Base-by-base conservation (phyloP, 1,140 invertebrate genomes). In the Harlomillsia oculata region DNA sequence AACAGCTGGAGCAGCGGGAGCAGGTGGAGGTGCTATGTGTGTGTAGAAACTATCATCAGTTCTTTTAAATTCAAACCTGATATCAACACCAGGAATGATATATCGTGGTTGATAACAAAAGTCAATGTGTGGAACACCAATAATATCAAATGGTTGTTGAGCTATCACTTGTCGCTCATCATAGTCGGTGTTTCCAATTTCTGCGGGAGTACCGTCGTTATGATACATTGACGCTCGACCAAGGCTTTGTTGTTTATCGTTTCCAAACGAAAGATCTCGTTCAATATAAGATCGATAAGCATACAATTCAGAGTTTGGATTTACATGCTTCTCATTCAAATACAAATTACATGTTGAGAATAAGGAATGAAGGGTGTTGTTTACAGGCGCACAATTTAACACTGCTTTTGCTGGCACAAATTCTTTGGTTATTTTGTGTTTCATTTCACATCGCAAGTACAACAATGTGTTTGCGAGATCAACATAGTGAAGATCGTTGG, bases 251-350 rank as follows among this genome's bases (percentile, higher is more conserved):
- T 73, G 72, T 11, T 70, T 71, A 32, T 56, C 63, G 16, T 56
- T 43, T 4, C 62, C 66, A 66, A 73, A 74, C 59, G 67, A 67
- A 2, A 70, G 55, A 4, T 72, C 45, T 2, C 67, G 72, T 68
- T 76, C 71, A 9, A 76, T 68, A 50, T 75, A 75, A 5, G 69
- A 67, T 48, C 69, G 56, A 59, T 73, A 75, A 16, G 68, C 66
- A 64, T 76, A 73, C 14, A 69, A 70, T 56, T 71, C 69, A 40
- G 69, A 69, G 20, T 70, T 62, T 1, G 70, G 66, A n/a, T 70
- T 73, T 8, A 75, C 62, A n/a, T 71, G 59, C 63, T 71, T 72
- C 64, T 73, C 70, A 67, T 74, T 74, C 13, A 76, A 64, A 64
- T 68, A 70, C 21, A 75, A 60, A 59, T 72, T 69, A 3, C 72